Evolutionary conservation across 2,113 vertebrate species (phyloP).

Genomic region (Chaenogobius annularis): DNA sequence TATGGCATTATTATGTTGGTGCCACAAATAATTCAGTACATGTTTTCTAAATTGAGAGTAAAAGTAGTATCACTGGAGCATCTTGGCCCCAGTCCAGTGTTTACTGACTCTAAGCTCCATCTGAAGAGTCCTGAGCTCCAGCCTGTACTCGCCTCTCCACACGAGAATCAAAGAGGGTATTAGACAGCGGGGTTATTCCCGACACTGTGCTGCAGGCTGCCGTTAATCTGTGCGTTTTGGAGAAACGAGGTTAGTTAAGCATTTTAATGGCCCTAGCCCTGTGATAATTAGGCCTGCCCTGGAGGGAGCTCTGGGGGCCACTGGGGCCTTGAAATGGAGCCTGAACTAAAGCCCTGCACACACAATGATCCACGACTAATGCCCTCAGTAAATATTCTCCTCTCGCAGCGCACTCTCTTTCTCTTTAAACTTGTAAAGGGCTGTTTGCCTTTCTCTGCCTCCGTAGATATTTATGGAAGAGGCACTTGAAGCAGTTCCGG

Average conservation of each 20-base stretch:
- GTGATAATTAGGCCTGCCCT: slow-evolving; percentile 99
- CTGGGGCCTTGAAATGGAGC: slow-evolving; percentile 98
- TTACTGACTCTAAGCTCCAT: slow-evolving; percentile 3
- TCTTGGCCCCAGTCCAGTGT: not conserved
- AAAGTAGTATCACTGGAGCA: not conserved
- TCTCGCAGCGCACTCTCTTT: slow-evolving; percentile 84
- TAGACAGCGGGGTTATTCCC: slow-evolving; percentile 90
- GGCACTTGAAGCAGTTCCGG: slow-evolving; percentile 36
- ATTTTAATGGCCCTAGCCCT: slow-evolving; percentile 99
- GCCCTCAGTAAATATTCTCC: slow-evolving; percentile 99
- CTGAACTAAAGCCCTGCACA: slow-evolving; percentile 89
- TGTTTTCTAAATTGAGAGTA: not conserved
- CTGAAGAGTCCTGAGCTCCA: slow-evolving; percentile 43
- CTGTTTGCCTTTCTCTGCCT: slow-evolving; percentile 58
- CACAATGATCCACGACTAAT: slow-evolving; percentile 99
- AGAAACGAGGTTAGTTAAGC: slow-evolving; percentile 97
- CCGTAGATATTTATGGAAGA: slow-evolving; percentile 61
- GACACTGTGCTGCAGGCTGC: slow-evolving; percentile 88
- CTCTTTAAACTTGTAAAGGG: slow-evolving; percentile 87
- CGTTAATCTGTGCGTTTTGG: slow-evolving; percentile 96
- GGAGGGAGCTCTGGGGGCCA: slow-evolving; percentile 92
- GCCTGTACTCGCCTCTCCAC: slow-evolving; percentile 63
- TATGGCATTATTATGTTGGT: not conserved
- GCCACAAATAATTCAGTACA: not conserved
- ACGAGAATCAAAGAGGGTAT: slow-evolving; percentile 89